Evolutionary conservation across 2,888 invertebrate genomes (phyloP).

Genomic region (Dorcus hopei): DNA sequence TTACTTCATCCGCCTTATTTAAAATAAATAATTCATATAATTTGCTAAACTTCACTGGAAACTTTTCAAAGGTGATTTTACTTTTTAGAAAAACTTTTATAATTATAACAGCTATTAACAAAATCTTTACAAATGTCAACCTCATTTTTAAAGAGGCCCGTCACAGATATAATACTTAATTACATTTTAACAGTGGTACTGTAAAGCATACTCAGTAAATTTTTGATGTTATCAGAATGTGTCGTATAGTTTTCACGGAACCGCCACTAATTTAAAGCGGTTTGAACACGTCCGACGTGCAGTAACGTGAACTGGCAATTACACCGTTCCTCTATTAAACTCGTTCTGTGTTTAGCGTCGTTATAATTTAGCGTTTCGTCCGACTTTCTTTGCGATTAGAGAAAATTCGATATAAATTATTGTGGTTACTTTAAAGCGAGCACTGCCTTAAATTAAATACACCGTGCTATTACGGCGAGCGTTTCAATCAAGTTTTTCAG

Average conservation of each 20-base stretch:
- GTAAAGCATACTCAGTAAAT: conserved; percentile 31
- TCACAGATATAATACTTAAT: conserved; percentile 12
- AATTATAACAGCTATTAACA: too few species aligned
- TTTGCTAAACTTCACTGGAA: too few species aligned
- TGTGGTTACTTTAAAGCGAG: conserved; percentile 18
- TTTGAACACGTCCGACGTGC: conserved; percentile 33
- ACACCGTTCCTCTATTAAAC: conserved; percentile 23
- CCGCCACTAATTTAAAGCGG: conserved; percentile 36
- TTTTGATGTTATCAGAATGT: conserved; percentile 31
- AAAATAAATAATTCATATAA: too few species aligned
- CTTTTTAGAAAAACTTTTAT: too few species aligned
- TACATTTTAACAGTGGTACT: conserved; percentile 27
- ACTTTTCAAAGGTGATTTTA: too few species aligned
- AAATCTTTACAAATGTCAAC: too few species aligned
- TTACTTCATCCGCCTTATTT: too few species aligned
- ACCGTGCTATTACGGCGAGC: neutral
- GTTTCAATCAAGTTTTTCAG: conserved; percentile 20
- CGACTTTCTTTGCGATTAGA: conserved; percentile 18
- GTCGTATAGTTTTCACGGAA: conserved; percentile 34
- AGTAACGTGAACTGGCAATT: conserved; percentile 34
- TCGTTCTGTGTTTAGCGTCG: conserved; percentile 13
- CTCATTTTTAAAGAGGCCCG: too few species aligned
- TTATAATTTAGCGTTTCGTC: conserved; percentile 15
- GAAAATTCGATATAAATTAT: conserved; percentile 20
- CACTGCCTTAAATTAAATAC: conserved; percentile 18